Percentiles rank a stretch among this genome's conserved stretches.
phyloP scores from a whole-genome alignment of 1,140 invertebrate species.

The Drosophila grimshawi region DNA sequence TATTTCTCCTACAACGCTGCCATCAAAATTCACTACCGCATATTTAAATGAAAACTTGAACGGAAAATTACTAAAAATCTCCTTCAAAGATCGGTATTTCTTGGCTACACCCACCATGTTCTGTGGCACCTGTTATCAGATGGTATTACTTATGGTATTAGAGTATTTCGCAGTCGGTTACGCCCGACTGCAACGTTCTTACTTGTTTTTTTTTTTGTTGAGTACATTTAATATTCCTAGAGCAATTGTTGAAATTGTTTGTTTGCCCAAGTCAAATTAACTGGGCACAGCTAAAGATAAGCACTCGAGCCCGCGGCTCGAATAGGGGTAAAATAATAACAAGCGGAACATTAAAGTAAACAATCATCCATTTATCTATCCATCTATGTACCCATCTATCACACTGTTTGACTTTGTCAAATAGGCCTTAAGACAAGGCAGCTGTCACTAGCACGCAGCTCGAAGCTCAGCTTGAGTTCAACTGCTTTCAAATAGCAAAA shows the following conservation, averaged over 20 bases:
- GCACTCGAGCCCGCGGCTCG: slow-evolving; percentile 10
- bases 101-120: too few relatives aligned
- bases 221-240: slow-evolving; percentile 13
- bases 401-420: slow-evolving; percentile 34
- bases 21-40: too few relatives aligned
- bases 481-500: slow-evolving; percentile 53
- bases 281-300: slow-evolving; percentile 26
- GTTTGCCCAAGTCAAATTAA: slow-evolving; percentile 34
- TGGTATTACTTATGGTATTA: too few relatives aligned
- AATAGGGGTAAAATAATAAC: slow-evolving; percentile 20
- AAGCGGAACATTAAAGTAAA: slow-evolving; percentile 34
- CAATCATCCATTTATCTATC: slow-evolving; percentile 10
- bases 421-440: slow-evolving; percentile 13
- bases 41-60: too few relatives aligned
- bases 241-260: slow-evolving; percentile 25
- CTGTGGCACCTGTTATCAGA: too few relatives aligned
- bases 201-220: not conserved
- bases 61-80: too few relatives aligned
- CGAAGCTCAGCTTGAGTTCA: slow-evolving; percentile 56
- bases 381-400: slow-evolving; percentile 9
- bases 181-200: too few relatives aligned
- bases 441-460: slow-evolving; percentile 43
- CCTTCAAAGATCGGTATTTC: too few relatives aligned
- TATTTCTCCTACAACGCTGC: too few relatives aligned
- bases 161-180: too few relatives aligned